A percentile compares a stretch with the other conserved stretches of the same genome.
Conservation (phyloP, 2,113 vertebrate species). For the Corvus cornix region DNA sequence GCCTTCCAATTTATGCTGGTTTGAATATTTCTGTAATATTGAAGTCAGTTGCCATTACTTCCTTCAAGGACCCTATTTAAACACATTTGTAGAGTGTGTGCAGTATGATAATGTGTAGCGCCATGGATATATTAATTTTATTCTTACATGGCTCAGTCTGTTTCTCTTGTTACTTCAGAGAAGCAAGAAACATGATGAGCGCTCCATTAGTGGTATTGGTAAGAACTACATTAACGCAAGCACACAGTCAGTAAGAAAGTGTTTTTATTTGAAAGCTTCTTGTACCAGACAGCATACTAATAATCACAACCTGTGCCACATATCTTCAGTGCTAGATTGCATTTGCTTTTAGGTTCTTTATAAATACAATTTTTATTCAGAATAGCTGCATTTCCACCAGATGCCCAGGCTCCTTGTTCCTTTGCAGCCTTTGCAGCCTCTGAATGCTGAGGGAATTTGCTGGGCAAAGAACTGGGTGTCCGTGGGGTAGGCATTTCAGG, state of each 20-base stretch:
- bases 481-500: background rate
- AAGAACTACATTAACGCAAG: background rate
- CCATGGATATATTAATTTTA: background rate
- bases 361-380: background rate
- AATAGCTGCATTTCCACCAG: background rate
- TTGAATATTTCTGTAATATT: background rate
- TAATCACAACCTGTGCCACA: background rate
- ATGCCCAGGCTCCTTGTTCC: background rate
- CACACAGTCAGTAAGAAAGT: background rate
- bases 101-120: accelerated
- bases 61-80: background rate
- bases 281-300: background rate
- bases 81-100: background rate
- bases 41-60: background rate
- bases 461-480: background rate
- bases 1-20: background rate
- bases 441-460: background rate
- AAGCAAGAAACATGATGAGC: background rate
- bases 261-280: slow-evolving; percentile 9
- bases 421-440: background rate
- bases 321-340: background rate
- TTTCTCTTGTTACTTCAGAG: background rate
- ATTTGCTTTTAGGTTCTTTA: background rate
- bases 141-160: background rate
- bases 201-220: slow-evolving; percentile 25